Conservation (phyloP, 1,140 invertebrate genomes). For the Penaeus chinensis region DNA sequence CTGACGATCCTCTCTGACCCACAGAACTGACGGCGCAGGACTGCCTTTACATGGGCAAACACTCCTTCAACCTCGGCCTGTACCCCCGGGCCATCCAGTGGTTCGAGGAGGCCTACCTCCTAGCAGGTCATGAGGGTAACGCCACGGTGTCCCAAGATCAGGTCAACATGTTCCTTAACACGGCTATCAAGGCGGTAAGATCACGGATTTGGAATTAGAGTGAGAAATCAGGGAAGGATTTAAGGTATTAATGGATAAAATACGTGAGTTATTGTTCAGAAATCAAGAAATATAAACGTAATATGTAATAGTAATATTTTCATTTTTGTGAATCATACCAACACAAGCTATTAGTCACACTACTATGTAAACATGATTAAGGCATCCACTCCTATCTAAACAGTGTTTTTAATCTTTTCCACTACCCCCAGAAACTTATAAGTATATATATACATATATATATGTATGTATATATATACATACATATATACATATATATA, state of each 20-base stretch:
- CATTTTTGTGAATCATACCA: too few species aligned
- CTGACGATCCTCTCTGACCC: constrained; percentile 27
- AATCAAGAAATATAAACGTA: not conserved
- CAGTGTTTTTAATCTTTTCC: too few species aligned
- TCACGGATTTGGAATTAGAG: not conserved
- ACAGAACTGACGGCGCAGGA: constrained; percentile 67
- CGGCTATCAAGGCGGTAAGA: constrained; percentile 66
- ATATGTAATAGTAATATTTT: too few species aligned
- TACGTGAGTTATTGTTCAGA: not conserved
- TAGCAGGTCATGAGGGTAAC: constrained; percentile 66
- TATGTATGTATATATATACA: too few species aligned
- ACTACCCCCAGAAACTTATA: too few species aligned
- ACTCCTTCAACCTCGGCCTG: constrained; percentile 68
- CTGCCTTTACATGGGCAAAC: constrained; percentile 69
- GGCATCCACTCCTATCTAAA: too few species aligned
- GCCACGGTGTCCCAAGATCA: constrained; percentile 66
- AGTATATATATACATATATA: too few species aligned
- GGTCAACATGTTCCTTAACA: constrained; percentile 66
- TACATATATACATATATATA: too few species aligned
- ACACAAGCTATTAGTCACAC: too few species aligned
- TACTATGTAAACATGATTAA: too few species aligned
- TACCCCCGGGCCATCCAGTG: constrained; percentile 68
- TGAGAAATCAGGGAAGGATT: constrained; percentile 16
- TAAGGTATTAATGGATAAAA: too few species aligned
- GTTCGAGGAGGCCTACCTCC: constrained; percentile 67